phyloP scores from a whole-genome alignment of 2,797 vertebrate species.

The Liasis olivaceus region DNA sequence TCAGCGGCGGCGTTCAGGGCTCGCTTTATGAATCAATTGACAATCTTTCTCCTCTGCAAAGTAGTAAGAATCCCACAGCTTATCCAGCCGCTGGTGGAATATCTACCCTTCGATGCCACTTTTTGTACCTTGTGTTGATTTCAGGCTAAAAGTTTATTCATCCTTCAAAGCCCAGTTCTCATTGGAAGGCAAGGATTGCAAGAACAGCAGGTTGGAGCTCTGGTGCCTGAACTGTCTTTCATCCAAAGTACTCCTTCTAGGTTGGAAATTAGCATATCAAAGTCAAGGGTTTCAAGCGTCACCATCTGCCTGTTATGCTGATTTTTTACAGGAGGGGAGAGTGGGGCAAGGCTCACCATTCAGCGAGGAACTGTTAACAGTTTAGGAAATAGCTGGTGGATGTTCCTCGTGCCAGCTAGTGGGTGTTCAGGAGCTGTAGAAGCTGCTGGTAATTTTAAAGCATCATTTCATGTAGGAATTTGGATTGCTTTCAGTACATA shows the following conservation, averaged over 20 bases:
- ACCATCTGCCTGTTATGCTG: too few species aligned
- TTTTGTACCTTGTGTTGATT: neutral
- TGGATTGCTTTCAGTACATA: neutral
- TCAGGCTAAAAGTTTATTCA: neutral
- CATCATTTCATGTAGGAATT: neutral
- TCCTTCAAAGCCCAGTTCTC: neutral
- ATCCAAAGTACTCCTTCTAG: neutral
- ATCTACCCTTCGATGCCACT: neutral
- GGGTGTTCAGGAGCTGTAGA: neutral
- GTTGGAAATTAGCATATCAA: neutral
- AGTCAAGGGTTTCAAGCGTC: neutral
- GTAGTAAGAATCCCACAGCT: neutral
- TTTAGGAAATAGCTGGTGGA: neutral
- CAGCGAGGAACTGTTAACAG: neutral
- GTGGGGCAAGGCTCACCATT: neutral
- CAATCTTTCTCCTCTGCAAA: neutral
- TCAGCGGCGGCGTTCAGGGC: neutral
- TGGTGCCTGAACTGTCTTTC: neutral
- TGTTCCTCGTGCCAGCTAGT: neutral
- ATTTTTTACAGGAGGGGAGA: too few species aligned
- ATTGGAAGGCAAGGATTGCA: neutral
- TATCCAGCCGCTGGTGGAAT: neutral
- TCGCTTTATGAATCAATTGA: constrained; percentile 25
- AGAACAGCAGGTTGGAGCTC: neutral
- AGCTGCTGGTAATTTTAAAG: neutral